Conservation (phyloP, 2,113 vertebrate genomes). For the Montifringilla adamsi region DNA sequence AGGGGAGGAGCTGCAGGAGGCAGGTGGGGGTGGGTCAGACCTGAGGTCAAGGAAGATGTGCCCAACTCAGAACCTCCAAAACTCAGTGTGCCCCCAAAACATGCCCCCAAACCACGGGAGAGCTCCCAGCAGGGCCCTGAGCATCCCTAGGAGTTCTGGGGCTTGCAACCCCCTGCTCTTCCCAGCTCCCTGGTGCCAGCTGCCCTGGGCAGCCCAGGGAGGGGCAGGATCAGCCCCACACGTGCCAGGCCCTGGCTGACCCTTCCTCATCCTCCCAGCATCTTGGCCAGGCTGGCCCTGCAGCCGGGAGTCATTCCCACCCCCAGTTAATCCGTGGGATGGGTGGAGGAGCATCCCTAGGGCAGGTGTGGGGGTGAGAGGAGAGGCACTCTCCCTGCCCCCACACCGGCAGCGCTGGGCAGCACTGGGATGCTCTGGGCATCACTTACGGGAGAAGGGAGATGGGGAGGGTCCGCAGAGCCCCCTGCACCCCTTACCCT, state of each 20-base stretch:
- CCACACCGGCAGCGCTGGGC: rapidly evolving
- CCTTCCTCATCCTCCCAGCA: background rate
- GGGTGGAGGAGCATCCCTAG: background rate
- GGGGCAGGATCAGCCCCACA: rapidly evolving
- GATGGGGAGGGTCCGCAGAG: background rate
- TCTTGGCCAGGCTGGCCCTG: rapidly evolving
- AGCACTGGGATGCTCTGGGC: background rate
- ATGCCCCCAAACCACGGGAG: background rate
- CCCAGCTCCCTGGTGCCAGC: rapidly evolving
- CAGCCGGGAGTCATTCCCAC: background rate
- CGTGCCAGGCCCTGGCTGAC: background rate
- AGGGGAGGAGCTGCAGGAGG: background rate
- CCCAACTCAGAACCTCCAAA: background rate
- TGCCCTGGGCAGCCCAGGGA: background rate
- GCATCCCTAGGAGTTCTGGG: rapidly evolving
- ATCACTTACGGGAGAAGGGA: too few relatives aligned
- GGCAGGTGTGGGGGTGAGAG: rapidly evolving
- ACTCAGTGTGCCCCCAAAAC: rapidly evolving
- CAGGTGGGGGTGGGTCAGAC: rapidly evolving
- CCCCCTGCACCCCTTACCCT: rapidly evolving
- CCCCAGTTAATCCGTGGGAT: rapidly evolving
- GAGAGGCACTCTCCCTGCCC: background rate
- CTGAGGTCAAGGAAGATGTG: background rate
- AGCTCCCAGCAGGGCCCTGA: rapidly evolving
- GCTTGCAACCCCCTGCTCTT: too few relatives aligned